Evolutionary conservation across 2,797 vertebrate genomes (phyloP), one percentile per base, ranked within the genome.

Genomic region (Malurus leucopterus): DNA sequence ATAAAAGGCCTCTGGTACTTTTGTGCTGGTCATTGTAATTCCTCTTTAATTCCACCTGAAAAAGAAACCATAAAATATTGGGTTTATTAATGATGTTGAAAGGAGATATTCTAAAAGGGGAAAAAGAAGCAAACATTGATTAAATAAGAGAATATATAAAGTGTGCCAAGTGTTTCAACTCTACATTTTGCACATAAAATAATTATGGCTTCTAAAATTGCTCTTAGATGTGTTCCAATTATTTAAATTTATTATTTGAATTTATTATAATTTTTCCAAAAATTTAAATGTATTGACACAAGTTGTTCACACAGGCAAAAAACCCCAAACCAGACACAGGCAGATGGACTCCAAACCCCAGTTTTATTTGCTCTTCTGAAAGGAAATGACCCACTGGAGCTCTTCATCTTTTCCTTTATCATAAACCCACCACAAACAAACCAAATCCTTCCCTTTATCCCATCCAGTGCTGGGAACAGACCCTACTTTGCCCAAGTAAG

Each of bases 11-110:
- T 95, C 98, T 98, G n/a, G 95, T 93, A 95, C 97, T 98, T 93
- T 97, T 98, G 96, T 99, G 98, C 82, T 98, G 98, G 89, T 99
- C 98, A 73, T 99, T 99, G 92, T 99, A 99, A 49, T 98, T 98
- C 97, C 98, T 98, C 95, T 99, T 99, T 72, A 99, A 96, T 87
- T 99, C 98, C 93, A 99, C 98, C 99, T 99, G 86, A 59, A 83
- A 82, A 85, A 80, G 32, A 74, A 78, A 93, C 53, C 15, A 92
- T 6, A 65, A 82, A 59, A 81, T 8, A 67, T 0, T 47, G 3
- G 1, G 23, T 76, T 81, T 40, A 49, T 62, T 36, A 47, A 50
- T 8, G 8, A 34, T 11, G 29, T 29, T 53, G 43, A 49, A 81
- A 87, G 6, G 10, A 80, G 81, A 64, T 30, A 44, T 9, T 44